phyloP scores from a whole-genome alignment of 2,113 vertebrate genomes.

The Gallinago paraguaiae region DNA sequence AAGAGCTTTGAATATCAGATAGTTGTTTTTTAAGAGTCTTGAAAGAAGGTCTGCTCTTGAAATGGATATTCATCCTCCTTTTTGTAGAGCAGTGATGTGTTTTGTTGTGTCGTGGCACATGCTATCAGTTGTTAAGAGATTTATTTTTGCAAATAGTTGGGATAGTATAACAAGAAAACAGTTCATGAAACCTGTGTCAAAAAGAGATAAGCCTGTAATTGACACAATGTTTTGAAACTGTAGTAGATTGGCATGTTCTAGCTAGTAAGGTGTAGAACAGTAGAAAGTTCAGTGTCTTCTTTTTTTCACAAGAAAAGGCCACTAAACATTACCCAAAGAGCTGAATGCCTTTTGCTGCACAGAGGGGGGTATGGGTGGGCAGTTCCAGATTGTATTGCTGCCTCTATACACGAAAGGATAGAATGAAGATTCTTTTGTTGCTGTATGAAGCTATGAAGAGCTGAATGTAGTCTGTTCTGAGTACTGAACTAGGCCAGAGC shows the following conservation, averaged over 20 bases:
- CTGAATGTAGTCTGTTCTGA: background rate
- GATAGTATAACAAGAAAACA: background rate
- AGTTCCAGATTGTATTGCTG: background rate
- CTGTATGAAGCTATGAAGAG: background rate
- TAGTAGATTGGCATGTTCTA: background rate
- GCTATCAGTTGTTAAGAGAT: background rate
- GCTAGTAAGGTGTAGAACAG: background rate
- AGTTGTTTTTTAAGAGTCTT: background rate
- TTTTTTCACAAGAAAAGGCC: background rate
- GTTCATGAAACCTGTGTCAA: background rate
- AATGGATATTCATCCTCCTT: background rate
- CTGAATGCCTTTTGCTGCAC: background rate
- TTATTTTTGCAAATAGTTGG: background rate
- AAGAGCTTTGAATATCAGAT: background rate
- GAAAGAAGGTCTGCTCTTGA: background rate
- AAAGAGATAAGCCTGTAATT: background rate
- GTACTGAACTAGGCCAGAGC: background rate
- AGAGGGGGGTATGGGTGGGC: too few species aligned
- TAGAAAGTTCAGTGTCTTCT: background rate
- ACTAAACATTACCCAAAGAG: background rate
- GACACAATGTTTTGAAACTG: background rate
- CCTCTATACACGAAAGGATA: background rate
- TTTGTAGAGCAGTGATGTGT: background rate
- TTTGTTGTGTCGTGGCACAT: background rate
- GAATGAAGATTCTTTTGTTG: background rate